Conservation (phyloP, 2,888 invertebrate genomes). For the Acronicta leporina region DNA sequence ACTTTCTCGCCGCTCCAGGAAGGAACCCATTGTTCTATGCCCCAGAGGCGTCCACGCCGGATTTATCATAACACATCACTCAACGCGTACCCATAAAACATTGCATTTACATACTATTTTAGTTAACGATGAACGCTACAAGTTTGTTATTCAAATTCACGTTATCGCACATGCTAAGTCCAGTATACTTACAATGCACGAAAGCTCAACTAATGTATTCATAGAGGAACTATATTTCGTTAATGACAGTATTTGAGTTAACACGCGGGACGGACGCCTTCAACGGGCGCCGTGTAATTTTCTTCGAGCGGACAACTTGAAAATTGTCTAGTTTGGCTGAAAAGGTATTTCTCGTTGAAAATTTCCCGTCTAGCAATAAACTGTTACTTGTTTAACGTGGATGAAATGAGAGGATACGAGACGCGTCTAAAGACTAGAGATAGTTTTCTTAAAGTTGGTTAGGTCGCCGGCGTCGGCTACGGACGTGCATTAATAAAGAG, state of each 20-base stretch:
- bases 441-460: conserved; percentile 81
- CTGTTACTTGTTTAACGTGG: conserved; percentile 78
- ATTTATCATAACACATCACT: conserved; percentile 58
- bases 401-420: conserved; percentile 70
- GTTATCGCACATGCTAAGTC: conserved; percentile 58
- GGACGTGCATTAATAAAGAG: conserved; percentile 73
- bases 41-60: conserved; percentile 64
- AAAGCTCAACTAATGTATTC: conserved; percentile 59
- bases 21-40: conserved; percentile 74
- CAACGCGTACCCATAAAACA: conserved; percentile 62
- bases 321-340: conserved; percentile 73
- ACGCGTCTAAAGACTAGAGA: conserved; percentile 61
- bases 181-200: conserved; percentile 57
- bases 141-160: conserved; percentile 62
- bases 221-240: conserved; percentile 65
- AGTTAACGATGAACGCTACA: conserved; percentile 67
- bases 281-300: conserved; percentile 70
- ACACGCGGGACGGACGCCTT: conserved; percentile 63
- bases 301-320: conserved; percentile 65
- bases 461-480: conserved; percentile 61
- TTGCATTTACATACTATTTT: conserved; percentile 70
- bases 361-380: conserved; percentile 76
- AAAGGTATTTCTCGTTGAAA: conserved; percentile 71
- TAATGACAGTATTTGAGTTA: conserved; percentile 73
- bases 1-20: conserved; percentile 67